phyloP scores from a whole-genome alignment of 2,113 vertebrate species.

The Sturnus vulgaris region DNA sequence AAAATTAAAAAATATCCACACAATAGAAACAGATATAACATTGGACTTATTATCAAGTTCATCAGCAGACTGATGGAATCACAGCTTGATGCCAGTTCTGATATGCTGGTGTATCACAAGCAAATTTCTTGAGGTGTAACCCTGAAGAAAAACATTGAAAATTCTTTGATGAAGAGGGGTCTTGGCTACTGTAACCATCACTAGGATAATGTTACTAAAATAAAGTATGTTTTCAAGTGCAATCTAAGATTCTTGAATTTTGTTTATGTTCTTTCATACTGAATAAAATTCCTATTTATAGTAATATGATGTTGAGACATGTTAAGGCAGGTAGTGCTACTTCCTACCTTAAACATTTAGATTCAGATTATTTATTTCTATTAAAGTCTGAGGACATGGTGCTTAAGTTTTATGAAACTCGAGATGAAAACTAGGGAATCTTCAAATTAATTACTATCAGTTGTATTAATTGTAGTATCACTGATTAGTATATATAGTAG shows the following conservation, averaged over 20 bases:
- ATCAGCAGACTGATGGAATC: accelerated
- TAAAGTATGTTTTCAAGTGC: neutral
- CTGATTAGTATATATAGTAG: no score
- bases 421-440: neutral
- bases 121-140: neutral
- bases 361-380: neutral
- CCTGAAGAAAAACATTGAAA: neutral
- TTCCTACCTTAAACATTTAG: neutral
- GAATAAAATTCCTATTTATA: neutral
- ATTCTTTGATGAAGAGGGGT: neutral
- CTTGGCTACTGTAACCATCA: neutral
- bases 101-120: neutral
- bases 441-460: neutral
- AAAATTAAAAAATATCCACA: neutral
- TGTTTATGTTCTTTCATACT: neutral
- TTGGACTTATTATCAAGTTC: accelerated
- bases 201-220: neutral
- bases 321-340: neutral
- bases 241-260: neutral
- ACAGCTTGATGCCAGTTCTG: neutral
- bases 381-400: neutral
- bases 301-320: neutral
- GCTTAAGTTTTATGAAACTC: neutral
- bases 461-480: neutral
- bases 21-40: neutral